Evolutionary conservation across 1,140 invertebrate species (phyloP).

Genomic region (Drosophila erecta): DNA sequence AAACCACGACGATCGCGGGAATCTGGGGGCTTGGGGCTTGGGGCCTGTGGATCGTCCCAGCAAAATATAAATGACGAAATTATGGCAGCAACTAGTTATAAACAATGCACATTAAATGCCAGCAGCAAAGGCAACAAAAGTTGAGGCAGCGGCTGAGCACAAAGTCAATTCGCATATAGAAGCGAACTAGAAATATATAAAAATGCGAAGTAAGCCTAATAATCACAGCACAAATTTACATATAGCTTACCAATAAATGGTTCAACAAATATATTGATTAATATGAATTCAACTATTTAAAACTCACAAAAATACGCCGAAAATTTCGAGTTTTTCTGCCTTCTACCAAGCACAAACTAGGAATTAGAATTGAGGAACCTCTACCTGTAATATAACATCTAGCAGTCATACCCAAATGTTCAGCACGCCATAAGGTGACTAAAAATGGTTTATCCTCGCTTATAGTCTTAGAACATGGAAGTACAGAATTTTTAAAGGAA

Average conservation of each 20-base stretch:
- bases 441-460: not conserved
- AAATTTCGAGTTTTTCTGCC: too few species aligned
- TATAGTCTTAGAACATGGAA: not conserved
- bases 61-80: constrained; percentile 76
- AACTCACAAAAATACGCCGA: too few species aligned
- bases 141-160: constrained; percentile 4
- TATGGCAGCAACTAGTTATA: constrained; percentile 60
- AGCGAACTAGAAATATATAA: not conserved
- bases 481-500: constrained; percentile 1
- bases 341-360: too few species aligned
- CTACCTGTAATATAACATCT: too few species aligned
- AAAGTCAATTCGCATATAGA: constrained; percentile 8
- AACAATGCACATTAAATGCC: constrained; percentile 74
- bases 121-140: constrained; percentile 33
- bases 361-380: too few species aligned
- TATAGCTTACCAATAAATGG: too few species aligned
- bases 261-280: too few species aligned
- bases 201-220: not conserved
- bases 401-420: too few species aligned
- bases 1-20: constrained; percentile 15
- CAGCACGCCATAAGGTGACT: not conserved
- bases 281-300: too few species aligned
- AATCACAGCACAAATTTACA: too few species aligned
- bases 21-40: constrained; percentile 1
- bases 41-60: constrained; percentile 15